phyloP scores from a whole-genome alignment of 2,888 invertebrate species.

The Zaprionus obscuricornis region DNA sequence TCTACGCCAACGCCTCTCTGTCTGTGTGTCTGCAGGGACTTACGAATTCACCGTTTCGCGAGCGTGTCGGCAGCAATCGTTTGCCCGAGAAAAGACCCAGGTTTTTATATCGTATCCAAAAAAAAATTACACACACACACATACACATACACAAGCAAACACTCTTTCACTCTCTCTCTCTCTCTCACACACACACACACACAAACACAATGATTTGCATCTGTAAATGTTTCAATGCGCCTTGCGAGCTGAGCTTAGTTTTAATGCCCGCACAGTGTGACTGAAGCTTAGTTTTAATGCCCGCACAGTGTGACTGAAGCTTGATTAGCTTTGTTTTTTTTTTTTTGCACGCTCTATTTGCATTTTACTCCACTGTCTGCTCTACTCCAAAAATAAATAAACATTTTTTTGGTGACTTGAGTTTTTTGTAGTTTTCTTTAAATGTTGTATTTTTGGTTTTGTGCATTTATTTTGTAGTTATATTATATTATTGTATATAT shows the following conservation, averaged over 20 bases:
- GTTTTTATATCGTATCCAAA: conserved; percentile 84
- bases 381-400: too few species aligned
- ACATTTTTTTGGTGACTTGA: conserved; percentile 25
- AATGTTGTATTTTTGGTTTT: neutral
- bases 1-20: conserved; percentile 25
- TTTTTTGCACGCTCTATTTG: too few species aligned
- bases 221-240: conserved; percentile 38
- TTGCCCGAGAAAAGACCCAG: conserved; percentile 93
- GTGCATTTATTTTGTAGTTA: conserved; percentile 23
- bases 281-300: conserved; percentile 22
- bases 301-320: conserved; percentile 41
- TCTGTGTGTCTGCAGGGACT: conserved; percentile 83
- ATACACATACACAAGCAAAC: conserved; percentile 21
- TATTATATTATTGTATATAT: conserved; percentile 22
- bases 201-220: conserved; percentile 44
- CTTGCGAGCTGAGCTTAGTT: conserved; percentile 37
- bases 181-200: conserved; percentile 20
- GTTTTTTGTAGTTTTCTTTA: too few species aligned
- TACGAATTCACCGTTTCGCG: conserved; percentile 93
- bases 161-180: conserved; percentile 6
- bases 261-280: conserved; percentile 41
- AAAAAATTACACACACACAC: conserved; percentile 17
- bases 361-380: too few species aligned
- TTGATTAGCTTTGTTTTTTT: too few species aligned
- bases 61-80: conserved; percentile 94